These are phyloP conservation scores for Erpornis zantholeuca DNA, from an alignment of 2,113 vertebrate genomes.

Conservation along the genomic window DNA sequence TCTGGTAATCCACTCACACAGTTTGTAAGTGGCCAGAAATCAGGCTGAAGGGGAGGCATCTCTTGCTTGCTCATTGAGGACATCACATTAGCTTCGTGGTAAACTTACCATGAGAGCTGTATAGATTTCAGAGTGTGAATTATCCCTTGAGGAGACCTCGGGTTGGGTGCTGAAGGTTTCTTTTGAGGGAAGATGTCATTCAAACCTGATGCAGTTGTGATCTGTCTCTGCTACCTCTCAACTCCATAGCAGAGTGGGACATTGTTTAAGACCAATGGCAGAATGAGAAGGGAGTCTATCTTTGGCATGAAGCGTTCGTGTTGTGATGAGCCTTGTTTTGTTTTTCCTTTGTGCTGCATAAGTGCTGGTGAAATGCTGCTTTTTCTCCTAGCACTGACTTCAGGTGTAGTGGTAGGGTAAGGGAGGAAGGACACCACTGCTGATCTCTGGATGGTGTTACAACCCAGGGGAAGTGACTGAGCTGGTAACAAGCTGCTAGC, in stretches of 20 bases:
- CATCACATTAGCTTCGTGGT: not conserved
- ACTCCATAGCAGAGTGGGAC: accelerated
- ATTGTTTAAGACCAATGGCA: not conserved
- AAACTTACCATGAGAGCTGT: not conserved
- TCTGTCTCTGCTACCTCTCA: not conserved
- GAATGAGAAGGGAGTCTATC: not conserved
- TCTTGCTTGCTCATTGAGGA: not conserved
- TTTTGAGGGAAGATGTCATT: not conserved
- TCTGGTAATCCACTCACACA: not conserved
- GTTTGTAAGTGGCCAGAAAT: not conserved
- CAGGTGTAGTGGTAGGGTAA: not conserved
- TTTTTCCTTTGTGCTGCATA: not conserved
- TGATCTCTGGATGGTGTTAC: not conserved
- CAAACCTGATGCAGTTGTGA: not conserved
- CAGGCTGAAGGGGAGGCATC: not conserved
- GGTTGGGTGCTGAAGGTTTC: not conserved
- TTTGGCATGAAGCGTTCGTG: not conserved
- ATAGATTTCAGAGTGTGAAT: not conserved
- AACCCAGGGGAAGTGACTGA: not conserved
- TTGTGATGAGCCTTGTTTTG: not conserved
- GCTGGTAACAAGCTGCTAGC: not conserved
- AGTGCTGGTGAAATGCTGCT: not conserved
- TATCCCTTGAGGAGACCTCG: not conserved
- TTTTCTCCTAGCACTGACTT: not conserved
- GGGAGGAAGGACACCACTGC: not conserved